Percentiles rank a stretch among this genome's conserved stretches.
phyloP scores from a whole-genome alignment of 2,888 invertebrate genomes.

The Pandemis corylana region DNA sequence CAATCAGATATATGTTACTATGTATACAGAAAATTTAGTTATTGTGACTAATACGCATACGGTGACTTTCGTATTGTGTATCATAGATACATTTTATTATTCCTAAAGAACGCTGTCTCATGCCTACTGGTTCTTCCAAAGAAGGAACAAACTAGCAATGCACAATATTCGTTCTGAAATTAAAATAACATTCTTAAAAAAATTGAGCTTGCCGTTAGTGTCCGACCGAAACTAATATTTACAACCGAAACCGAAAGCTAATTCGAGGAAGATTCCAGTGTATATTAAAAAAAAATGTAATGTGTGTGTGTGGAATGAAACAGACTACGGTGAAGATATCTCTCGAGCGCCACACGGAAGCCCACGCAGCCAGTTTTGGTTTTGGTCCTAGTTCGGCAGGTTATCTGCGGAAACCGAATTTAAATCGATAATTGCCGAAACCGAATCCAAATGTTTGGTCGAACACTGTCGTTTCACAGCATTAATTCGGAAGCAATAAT shows the following conservation, averaged over 20 bases:
- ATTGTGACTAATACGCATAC: not conserved
- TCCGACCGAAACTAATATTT: too few relatives aligned
- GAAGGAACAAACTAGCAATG: not conserved
- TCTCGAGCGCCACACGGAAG: too few relatives aligned
- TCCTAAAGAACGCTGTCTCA: not conserved
- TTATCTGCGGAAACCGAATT: too few relatives aligned
- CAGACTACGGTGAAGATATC: too few relatives aligned
- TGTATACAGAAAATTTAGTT: not conserved
- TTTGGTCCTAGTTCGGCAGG: too few relatives aligned
- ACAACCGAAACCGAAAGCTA: too few relatives aligned
- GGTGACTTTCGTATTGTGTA: not conserved
- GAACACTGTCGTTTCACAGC: not conserved
- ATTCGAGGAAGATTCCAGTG: too few relatives aligned
- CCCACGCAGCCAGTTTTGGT: too few relatives aligned
- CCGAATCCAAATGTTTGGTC: too few relatives aligned
- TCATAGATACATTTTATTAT: not conserved
- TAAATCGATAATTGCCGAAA: too few relatives aligned
- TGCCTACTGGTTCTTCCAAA: not conserved
- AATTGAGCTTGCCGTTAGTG: not conserved
- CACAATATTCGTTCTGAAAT: not conserved
- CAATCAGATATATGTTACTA: not conserved
- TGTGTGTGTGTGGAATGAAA: too few relatives aligned
- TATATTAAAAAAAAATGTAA: too few relatives aligned
- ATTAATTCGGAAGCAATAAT: constrained; percentile 5
- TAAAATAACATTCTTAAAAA: not conserved